Evolutionary conservation across 2,113 vertebrate genomes (phyloP).

Genomic region (Eptesicus fuscus): DNA sequence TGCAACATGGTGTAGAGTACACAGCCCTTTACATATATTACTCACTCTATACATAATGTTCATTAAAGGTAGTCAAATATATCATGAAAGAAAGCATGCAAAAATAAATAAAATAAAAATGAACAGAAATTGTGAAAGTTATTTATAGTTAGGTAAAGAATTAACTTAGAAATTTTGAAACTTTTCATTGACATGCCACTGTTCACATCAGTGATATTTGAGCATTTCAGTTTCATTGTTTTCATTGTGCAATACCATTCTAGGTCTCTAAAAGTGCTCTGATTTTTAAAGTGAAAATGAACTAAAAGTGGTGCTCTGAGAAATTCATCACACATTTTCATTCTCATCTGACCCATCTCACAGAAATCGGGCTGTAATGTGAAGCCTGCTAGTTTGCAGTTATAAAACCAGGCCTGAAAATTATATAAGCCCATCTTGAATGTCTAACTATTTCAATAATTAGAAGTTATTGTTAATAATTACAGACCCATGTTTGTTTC

Average conservation of each 20-base stretch:
- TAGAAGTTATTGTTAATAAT: background rate
- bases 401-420: background rate
- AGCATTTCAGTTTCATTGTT: background rate
- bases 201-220: background rate
- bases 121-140: background rate
- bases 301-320: conserved; percentile 18
- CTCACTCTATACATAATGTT: background rate
- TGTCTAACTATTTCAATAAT: background rate
- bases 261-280: background rate
- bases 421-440: background rate
- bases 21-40: background rate
- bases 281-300: conserved; percentile 37
- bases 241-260: background rate
- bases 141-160: background rate
- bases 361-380: background rate
- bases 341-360: background rate
- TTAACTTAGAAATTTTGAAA: background rate
- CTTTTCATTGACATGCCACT: background rate
- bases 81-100: background rate
- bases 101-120: background rate
- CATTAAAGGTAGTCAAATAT: background rate
- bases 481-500: background rate
- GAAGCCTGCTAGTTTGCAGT: background rate
- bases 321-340: background rate
- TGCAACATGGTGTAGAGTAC: background rate